These are phyloP conservation scores for Phylloscopus trochiloides DNA, from an alignment of 2,113 vertebrate genomes.

Conservation along the genomic window DNA sequence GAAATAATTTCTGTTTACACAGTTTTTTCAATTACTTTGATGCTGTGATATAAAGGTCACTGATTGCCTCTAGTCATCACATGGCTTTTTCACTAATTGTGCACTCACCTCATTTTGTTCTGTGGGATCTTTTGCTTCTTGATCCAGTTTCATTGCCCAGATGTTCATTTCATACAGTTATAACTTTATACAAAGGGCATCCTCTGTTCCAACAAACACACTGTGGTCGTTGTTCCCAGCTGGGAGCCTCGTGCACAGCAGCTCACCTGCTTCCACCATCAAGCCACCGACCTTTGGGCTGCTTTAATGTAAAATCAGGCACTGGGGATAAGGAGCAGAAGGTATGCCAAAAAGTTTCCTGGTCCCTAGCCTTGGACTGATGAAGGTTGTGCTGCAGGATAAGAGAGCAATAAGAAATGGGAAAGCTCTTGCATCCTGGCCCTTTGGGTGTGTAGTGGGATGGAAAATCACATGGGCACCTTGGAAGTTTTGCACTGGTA, in stretches of 20 bases:
- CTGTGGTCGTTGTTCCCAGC: background rate
- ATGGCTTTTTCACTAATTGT: slow-evolving; percentile 18
- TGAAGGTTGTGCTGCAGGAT: background rate
- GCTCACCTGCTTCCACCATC: slow-evolving; percentile 51
- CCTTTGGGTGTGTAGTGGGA: background rate
- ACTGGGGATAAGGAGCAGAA: background rate
- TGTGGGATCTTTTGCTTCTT: slow-evolving; percentile 33
- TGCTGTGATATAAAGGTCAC: slow-evolving; percentile 37
- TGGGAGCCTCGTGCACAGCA: background rate
- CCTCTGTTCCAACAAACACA: slow-evolving; percentile 28
- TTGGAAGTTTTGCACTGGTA: background rate
- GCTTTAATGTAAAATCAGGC: background rate
- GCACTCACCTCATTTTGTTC: background rate
- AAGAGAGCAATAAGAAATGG: background rate
- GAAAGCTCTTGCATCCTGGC: background rate
- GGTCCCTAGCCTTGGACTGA: background rate
- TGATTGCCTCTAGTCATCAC: slow-evolving; percentile 21
- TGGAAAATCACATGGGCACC: background rate
- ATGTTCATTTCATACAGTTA: slow-evolving; percentile 18
- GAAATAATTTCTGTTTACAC: slow-evolving; percentile 40
- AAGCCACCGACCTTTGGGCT: background rate
- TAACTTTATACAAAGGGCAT: slow-evolving; percentile 40
- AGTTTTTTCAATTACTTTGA: slow-evolving; percentile 23
- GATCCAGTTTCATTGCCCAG: slow-evolving; percentile 39
- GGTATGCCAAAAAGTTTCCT: background rate